These are phyloP conservation scores for Tachycineta bicolor DNA, from an alignment of 2,113 vertebrate species.

Conservation along the genomic window DNA sequence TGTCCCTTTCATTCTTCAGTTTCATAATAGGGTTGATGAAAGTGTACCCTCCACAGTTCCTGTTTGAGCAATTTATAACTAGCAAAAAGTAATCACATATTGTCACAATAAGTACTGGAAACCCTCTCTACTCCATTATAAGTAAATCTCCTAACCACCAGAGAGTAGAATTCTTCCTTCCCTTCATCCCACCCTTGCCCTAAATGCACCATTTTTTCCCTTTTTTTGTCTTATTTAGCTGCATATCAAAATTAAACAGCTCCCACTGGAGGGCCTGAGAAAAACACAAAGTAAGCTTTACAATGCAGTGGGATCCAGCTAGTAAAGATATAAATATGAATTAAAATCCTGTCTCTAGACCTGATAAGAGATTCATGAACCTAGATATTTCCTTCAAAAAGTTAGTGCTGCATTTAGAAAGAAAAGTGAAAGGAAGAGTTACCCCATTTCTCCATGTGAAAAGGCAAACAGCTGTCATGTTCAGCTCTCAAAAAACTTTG, in stretches of 20 bases:
- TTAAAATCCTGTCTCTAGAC: neutral
- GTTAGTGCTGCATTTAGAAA: neutral
- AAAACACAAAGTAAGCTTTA: neutral
- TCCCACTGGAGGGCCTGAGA: neutral
- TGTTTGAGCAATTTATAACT: neutral
- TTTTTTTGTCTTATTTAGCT: neutral
- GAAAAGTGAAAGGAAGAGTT: neutral
- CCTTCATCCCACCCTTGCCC: too few relatives aligned
- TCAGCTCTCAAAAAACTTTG: neutral
- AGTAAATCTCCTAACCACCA: neutral
- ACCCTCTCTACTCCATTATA: neutral
- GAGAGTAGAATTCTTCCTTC: neutral
- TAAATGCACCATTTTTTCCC: neutral
- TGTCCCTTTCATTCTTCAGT: neutral
- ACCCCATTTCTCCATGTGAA: neutral
- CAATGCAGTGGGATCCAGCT: fast-evolving
- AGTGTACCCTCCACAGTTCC: neutral
- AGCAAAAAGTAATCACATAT: neutral
- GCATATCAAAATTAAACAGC: neutral
- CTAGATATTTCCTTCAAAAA: neutral
- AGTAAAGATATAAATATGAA: neutral
- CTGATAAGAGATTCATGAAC: neutral
- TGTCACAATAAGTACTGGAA: neutral
- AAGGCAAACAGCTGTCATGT: neutral
- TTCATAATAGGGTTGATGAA: neutral